phyloP scores from a whole-genome alignment of 2,797 vertebrate species.

The Ceyx erithaca region DNA sequence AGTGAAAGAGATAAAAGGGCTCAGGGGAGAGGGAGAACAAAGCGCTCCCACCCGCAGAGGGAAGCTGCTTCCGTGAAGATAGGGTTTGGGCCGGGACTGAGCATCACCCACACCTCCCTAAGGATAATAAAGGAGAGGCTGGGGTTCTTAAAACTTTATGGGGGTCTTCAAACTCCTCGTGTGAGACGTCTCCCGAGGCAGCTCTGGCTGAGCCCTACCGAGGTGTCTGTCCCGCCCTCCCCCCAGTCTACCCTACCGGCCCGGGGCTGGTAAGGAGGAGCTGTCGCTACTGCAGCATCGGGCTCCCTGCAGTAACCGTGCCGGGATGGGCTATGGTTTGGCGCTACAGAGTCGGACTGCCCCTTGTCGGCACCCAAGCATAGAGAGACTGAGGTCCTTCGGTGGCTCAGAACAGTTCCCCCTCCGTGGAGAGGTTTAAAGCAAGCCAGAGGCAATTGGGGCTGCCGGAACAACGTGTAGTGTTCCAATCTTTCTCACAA shows the following conservation, averaged over 20 bases:
- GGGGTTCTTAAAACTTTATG: neutral
- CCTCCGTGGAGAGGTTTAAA: neutral
- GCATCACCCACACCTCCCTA: accelerated
- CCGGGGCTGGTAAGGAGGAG: neutral
- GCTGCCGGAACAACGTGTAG: accelerated
- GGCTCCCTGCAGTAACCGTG: neutral
- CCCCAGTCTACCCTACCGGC: neutral
- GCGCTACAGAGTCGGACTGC: no score
- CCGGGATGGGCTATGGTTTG: accelerated
- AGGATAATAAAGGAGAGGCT: neutral
- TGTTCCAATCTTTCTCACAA: accelerated
- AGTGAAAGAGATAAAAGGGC: neutral
- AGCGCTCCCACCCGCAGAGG: neutral
- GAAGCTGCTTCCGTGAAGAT: neutral
- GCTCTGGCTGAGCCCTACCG: neutral
- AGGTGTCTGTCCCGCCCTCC: no score
- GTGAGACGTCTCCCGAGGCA: neutral
- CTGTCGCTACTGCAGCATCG: neutral
- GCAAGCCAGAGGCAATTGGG: accelerated
- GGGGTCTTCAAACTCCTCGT: accelerated
- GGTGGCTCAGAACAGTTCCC: neutral
- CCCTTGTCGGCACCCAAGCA: accelerated
- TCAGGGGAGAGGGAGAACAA: neutral
- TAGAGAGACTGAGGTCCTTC: accelerated
- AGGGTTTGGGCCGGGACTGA: neutral